These are phyloP conservation scores for Gadus macrocephalus DNA, from an alignment of 2,113 vertebrate genomes.

Conservation along the genomic window DNA sequence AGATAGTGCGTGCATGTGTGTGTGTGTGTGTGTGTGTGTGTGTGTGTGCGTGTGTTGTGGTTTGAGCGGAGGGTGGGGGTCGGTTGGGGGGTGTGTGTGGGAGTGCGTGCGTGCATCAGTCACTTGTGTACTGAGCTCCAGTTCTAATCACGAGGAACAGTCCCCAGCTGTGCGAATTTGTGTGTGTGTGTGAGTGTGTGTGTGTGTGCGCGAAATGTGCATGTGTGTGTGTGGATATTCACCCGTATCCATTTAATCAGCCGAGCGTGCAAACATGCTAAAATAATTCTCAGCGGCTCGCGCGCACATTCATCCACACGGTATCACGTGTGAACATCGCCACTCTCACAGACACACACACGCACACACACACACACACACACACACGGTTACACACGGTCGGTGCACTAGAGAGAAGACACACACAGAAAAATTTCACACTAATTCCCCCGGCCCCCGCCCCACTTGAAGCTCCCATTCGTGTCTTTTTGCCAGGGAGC, in stretches of 20 bases:
- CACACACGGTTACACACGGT: slow-evolving; percentile 25
- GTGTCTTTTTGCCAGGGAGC: slow-evolving; percentile 53
- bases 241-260: slow-evolving; percentile 34
- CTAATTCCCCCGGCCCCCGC: background rate
- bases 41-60: background rate
- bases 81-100: background rate
- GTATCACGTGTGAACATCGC: background rate
- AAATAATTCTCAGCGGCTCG: background rate
- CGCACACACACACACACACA: slow-evolving; percentile 22
- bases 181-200: slow-evolving; percentile 9
- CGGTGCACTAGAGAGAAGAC: slow-evolving; percentile 23
- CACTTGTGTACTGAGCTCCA: no score
- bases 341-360: slow-evolving; percentile 23
- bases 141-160: no score
- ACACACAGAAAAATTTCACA: slow-evolving; percentile 5
- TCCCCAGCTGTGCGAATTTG: background rate
- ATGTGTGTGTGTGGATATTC: background rate
- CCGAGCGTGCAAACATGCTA: slow-evolving; percentile 17
- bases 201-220: slow-evolving; percentile 14
- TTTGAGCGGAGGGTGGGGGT: no score
- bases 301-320: slow-evolving; percentile 33
- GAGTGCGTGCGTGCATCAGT: background rate
- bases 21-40: slow-evolving; percentile 23
- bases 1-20: slow-evolving; percentile 41
- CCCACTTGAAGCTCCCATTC: slow-evolving; percentile 36